Conservation (phyloP, 2,113 vertebrate species). For the Erythrolamprus reginae region DNA sequence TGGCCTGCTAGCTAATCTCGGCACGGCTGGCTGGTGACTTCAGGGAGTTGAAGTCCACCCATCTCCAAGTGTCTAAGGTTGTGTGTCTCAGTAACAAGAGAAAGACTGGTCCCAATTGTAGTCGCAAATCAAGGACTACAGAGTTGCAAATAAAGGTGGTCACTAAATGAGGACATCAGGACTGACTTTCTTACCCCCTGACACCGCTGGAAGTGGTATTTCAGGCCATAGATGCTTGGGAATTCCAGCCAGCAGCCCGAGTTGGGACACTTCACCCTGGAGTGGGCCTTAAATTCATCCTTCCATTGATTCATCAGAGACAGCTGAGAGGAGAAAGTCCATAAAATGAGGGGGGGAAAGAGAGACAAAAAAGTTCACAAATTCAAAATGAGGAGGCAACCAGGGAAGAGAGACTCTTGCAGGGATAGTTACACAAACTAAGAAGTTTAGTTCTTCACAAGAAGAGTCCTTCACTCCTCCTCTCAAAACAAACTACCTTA, state of each 20-base stretch:
- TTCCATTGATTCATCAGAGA: constrained; percentile 94
- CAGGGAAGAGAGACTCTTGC: not conserved
- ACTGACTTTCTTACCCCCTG: constrained; percentile 80
- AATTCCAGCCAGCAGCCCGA: constrained; percentile 97
- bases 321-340: constrained; percentile 66
- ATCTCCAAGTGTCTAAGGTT: not conserved
- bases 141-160: not conserved
- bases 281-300: constrained; percentile 91
- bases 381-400: not conserved
- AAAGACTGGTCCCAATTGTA: not conserved
- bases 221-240: constrained; percentile 95
- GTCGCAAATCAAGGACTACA: not conserved
- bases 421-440: not conserved
- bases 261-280: constrained; percentile 91
- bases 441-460: too few species aligned
- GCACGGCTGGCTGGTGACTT: not conserved
- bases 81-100: too few species aligned
- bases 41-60: not conserved
- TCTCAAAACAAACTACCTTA: too few species aligned
- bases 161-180: not conserved
- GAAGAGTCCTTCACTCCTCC: too few species aligned
- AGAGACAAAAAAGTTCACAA: not conserved
- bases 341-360: not conserved
- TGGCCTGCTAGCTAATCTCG: too few species aligned
- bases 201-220: constrained; percentile 97